Evolutionary conservation across 2,113 vertebrate genomes (phyloP), one percentile per base, ranked within the genome.

Genomic region (Okapia johnstoni): DNA sequence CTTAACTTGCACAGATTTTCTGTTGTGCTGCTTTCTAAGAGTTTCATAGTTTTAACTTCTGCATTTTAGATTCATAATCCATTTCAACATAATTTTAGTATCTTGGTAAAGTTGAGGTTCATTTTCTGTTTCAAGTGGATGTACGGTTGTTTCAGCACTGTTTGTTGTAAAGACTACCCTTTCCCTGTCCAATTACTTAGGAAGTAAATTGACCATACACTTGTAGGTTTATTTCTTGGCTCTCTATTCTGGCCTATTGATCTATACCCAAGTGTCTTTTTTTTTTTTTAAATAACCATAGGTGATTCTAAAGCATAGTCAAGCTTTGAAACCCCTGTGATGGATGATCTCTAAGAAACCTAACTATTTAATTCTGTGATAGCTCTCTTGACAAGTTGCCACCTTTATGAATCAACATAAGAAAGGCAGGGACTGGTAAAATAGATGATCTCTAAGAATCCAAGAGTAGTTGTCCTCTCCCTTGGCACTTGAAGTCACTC

Each of bases 31-130:
- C 63, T 66, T 93, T 90, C 48, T 84, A 48, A 85, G 83, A 54
- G 15, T 84, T 87, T 88, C 26, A 58, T 57, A 81, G 46, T 33
- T 88, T 52, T 54, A 83, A 46, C n/a, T 88, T 83, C 63, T 23
- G 52, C 30, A 61, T 48, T 76, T 93, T 77, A 93, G 46, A 30
- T 93, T 46, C 77, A 77, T 48, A n/a, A 55, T 61, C 13, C 5
- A 80, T 86, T 96, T 90, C 26, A 77, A 85, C 58, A 77, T 93
- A 84, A 93, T 77, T 96, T 93, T 89, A 63, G 15, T 61, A 89
- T 40, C n/a, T 63, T 36, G 26, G 7, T 60, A 43, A 84, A 86
- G 12, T 52, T 80, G 43, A 76, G 50, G 43, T 46, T 94, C 21
- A 60, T 90, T 79, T 90, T 79, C 48, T 61, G 6, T 96, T 94